Base-by-base conservation (phyloP, 2,888 invertebrate genomes). In the Copidosoma aretas region DNA sequence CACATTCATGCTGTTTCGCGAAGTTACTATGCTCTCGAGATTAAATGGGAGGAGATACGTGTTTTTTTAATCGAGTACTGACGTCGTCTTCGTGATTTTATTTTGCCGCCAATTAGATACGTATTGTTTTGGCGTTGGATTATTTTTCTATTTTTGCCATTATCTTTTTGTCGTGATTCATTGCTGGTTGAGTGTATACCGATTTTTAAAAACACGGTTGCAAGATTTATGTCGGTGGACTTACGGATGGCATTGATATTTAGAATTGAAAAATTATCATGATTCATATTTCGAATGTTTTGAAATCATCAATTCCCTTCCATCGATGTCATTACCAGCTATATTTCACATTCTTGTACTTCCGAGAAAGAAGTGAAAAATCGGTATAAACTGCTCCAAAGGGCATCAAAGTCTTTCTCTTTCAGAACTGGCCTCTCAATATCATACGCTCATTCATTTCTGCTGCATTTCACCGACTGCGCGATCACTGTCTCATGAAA, bases 361-460 rank as follows among this genome's bases (percentile, higher is more conserved):
- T 32, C 15, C 12, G 10, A 46, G 60, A 21, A 4, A 43, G 32
- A 32, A 8, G 8, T 32, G 32, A 8, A 32, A 49, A 32, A 69
- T 62, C 63, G 64, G 67, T 72, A 72, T 70, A 32, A 65, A 70
- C 67, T 65, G 62, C 32, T 67, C 69, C 67, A 64, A 19, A 25
- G 60, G 32, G 57, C 52, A 62, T 65, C 59, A 69, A 32, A 32
- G 32, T 71, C 67, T 70, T 70, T 70, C 67, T 72, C 69, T 72
- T 70, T 70, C 67, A 43, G 41, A 54, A 52, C 57, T 53, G 41
- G 63, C 61, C 52, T 62, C 64, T 68, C 66, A 57, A 64, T 63
- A 70, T 70, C 72, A 68, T 70, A 66, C 32, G 32, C 56, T 72
- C 72, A 72, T 72, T 72, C 72, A 72, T 72, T 72, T 70, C 64